A percentile compares a stretch with the other conserved stretches of the same genome.
phyloP scores from a whole-genome alignment of 1,140 invertebrate genomes.

The Doryteuthis pealeii region DNA sequence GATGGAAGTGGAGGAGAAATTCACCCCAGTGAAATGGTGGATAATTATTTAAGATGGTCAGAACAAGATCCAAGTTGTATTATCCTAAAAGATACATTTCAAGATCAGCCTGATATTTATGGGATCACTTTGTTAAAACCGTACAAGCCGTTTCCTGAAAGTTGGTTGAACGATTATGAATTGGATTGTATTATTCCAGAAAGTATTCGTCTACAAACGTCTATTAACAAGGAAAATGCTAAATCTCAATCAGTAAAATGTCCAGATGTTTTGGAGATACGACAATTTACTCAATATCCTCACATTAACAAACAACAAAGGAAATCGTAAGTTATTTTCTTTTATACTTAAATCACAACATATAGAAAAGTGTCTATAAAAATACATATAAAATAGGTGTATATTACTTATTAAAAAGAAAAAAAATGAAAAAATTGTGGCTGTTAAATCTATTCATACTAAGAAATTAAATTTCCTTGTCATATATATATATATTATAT shows the following conservation, averaged over 20 bases:
- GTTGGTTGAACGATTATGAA: slow-evolving; percentile 56
- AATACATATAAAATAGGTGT: no score
- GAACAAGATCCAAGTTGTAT: slow-evolving; percentile 55
- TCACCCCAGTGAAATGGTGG: slow-evolving; percentile 52
- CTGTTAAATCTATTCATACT: no score
- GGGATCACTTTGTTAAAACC: slow-evolving; percentile 57
- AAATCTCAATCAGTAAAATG: slow-evolving; percentile 36
- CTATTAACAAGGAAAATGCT: slow-evolving; percentile 35
- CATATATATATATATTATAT: no score
- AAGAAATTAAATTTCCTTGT: no score
- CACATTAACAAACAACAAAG: slow-evolving; percentile 27
- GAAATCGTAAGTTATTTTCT: no score
- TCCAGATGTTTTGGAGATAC: slow-evolving; percentile 48
- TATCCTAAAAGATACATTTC: slow-evolving; percentile 54
- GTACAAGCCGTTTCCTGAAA: slow-evolving; percentile 43
- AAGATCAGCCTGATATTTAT: slow-evolving; percentile 50
- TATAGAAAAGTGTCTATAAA: no score
- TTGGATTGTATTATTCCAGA: slow-evolving; percentile 54
- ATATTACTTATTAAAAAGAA: no score
- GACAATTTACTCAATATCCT: slow-evolving; percentile 55
- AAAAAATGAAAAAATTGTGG: no score
- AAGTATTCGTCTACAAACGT: slow-evolving; percentile 53
- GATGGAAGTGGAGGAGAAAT: slow-evolving; percentile 59
- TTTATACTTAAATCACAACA: slow-evolving; percentile 43
- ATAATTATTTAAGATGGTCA: slow-evolving; percentile 47